Evolutionary conservation across 2,797 vertebrate genomes (phyloP), one percentile per base, ranked within the genome.

Genomic region (Pelobates cultripes): DNA sequence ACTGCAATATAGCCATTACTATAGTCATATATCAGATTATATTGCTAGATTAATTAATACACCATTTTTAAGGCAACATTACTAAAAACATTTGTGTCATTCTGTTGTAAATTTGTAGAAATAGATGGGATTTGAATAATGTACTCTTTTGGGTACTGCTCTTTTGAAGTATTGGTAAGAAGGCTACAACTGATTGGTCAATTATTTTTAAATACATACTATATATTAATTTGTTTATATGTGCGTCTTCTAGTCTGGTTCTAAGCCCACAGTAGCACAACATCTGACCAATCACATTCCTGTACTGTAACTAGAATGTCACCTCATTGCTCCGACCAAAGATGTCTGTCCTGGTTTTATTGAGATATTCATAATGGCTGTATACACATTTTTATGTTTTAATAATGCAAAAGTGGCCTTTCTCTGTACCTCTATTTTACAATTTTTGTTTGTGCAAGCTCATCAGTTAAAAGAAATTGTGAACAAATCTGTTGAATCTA

Each of bases 281-380:
- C 80, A 28, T 81, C 87, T 89, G 79, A 84, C 81, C 61, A 85
- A 86, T 78, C 80, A 80, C 64, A 87, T 84, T 85, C 72, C 82
- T 88, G 88, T 47, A 85, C 79, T 89, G 75, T 83, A 83, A 75
- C 55, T 83, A 86, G 83, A 88, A 80, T 75, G 13, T 90, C 87
- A 87, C 84, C 87, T 91, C 81, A 73, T 86, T 90, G 89, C 87
- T 91, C 88, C 91, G 87, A 92, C 90, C 92, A 92, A 92, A 94
- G 91, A 90, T 86, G 85, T 85, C 74, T 87, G 63, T 85, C 86
- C 82, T 87, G 84, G 70, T 88, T 88, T 88, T 87, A 86, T 80
- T 79, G 80, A 87, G 79, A 87, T 45, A 83, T 72, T 80, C 80
- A 70, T 85, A 47, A 83, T 80, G 85, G 83, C 13, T 85, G 73